Evolutionary conservation across 2,888 invertebrate genomes (phyloP).

Genomic region (Stegana nigrithorax): DNA sequence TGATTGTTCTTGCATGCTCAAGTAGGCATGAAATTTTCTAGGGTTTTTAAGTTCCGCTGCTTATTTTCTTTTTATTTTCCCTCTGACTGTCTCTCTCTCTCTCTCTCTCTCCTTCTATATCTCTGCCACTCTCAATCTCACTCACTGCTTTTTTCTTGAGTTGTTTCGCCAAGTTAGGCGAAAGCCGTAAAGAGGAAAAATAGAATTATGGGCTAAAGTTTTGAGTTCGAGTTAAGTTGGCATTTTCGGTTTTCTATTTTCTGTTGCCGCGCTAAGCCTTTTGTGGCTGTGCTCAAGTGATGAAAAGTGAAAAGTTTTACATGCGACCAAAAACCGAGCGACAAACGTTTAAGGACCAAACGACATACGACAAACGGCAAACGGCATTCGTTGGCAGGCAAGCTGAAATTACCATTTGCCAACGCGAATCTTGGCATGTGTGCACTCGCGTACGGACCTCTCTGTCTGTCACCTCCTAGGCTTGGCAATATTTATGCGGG

Average conservation of each 20-base stretch:
- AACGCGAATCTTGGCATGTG: too few species aligned
- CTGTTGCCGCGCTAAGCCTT: neutral
- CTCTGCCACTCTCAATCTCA: neutral
- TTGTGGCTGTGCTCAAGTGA: neutral
- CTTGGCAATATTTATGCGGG: neutral
- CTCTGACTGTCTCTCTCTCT: neutral
- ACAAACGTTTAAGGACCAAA: neutral
- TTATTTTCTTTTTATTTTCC: too few species aligned
- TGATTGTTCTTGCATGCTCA: constrained; percentile 18
- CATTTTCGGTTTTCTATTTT: too few species aligned
- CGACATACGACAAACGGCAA: too few species aligned
- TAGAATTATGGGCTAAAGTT: constrained; percentile 20
- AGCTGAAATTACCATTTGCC: too few species aligned
- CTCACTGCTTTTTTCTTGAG: too few species aligned
- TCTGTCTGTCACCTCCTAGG: too few species aligned
- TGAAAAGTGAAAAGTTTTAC: constrained; percentile 3
- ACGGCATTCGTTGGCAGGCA: too few species aligned
- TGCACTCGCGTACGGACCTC: too few species aligned
- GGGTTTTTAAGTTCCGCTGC: constrained; percentile 1
- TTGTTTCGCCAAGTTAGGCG: constrained; percentile 2
- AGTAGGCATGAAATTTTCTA: constrained; percentile 21
- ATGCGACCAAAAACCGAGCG: too few species aligned
- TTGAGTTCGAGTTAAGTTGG: constrained; percentile 11
- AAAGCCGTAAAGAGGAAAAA: constrained; percentile 12
- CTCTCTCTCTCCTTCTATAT: neutral